A percentile compares a stretch with the other conserved stretches of the same genome.
These are phyloP conservation scores for Agonopterix alstromeriana DNA, from an alignment of 2,888 invertebrate genomes.

Conservation along the genomic window DNA sequence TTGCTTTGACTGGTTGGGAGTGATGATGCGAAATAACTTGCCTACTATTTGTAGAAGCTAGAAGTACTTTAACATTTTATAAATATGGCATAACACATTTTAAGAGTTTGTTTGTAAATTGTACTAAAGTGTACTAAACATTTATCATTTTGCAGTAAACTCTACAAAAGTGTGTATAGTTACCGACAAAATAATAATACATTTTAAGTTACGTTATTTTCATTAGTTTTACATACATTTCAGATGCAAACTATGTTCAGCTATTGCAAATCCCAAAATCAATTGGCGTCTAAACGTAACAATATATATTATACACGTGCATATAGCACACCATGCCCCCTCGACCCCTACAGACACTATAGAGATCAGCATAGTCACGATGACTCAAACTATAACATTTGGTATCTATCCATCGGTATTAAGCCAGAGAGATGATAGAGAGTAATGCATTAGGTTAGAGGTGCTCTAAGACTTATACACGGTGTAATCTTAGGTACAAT, in stretches of 20 bases:
- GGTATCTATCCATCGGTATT: slow-evolving; percentile 66
- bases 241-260: background rate
- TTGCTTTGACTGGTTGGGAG: slow-evolving; percentile 26
- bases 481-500: too few species aligned
- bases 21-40: slow-evolving; percentile 33
- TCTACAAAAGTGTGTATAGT: too few species aligned
- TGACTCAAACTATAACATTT: slow-evolving; percentile 58
- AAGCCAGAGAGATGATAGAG: slow-evolving; percentile 29
- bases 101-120: too few species aligned
- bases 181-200: too few species aligned
- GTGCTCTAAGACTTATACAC: background rate
- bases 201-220: too few species aligned
- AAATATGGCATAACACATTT: too few species aligned
- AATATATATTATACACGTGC: background rate
- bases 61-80: too few species aligned
- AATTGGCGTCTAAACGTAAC: too few species aligned
- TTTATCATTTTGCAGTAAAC: too few species aligned
- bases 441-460: slow-evolving; percentile 4
- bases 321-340: slow-evolving; percentile 1
- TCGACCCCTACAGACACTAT: slow-evolving; percentile 2
- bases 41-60: too few species aligned
- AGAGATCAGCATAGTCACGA: slow-evolving; percentile 37
- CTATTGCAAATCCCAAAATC: background rate
- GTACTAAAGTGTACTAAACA: too few species aligned
- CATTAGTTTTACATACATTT: too few species aligned